Evolutionary conservation across 2,113 vertebrate species (phyloP).

Genomic region (Daboia siamensis): DNA sequence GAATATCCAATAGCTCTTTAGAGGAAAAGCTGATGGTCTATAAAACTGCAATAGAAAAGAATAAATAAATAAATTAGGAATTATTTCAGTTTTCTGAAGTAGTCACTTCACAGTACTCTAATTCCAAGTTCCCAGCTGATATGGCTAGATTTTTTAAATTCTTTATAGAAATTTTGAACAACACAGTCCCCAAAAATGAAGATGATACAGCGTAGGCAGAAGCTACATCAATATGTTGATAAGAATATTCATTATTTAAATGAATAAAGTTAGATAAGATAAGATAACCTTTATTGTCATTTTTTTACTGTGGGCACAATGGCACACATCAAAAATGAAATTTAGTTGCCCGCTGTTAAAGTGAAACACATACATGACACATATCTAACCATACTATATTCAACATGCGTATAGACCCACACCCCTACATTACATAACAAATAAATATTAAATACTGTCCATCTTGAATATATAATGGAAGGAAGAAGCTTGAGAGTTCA

Average conservation of each 20-base stretch:
- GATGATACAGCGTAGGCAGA: neutral
- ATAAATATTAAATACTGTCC: no score
- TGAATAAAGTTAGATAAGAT: neutral
- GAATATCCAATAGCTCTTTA: neutral
- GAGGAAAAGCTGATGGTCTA: neutral
- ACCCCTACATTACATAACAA: no score
- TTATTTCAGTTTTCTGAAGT: neutral
- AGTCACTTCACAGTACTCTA: neutral
- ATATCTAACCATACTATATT: no score
- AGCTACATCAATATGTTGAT: neutral
- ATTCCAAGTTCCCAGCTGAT: neutral
- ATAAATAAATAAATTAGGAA: neutral
- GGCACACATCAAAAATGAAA: no score
- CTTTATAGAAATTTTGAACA: neutral
- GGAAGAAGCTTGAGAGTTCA: no score
- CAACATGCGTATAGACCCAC: no score
- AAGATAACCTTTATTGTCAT: no score
- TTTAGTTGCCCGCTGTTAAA: no score
- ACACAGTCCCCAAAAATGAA: neutral
- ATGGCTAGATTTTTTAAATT: neutral
- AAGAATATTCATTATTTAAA: neutral
- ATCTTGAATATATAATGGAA: no score
- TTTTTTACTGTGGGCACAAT: no score
- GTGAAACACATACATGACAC: no score
- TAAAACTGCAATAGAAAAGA: neutral